Conservation (phyloP, 1,140 invertebrate genomes). For the Halesus radiatus region DNA sequence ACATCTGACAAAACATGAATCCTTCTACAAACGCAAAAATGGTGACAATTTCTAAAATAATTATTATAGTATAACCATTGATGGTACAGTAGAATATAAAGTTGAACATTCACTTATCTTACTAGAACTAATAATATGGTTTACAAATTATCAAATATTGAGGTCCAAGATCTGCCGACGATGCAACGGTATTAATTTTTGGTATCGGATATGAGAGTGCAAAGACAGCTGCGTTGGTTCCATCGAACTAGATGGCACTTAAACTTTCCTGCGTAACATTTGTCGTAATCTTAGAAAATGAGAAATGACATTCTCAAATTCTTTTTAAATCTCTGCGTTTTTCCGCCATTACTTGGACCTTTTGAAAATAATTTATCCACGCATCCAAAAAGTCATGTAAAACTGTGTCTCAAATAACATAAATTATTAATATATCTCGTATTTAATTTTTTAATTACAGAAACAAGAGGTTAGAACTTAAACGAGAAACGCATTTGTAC, state of each 20-base stretch:
- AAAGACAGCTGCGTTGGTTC: not conserved
- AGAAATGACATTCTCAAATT: not conserved
- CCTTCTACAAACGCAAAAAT: slow-evolving; percentile 12
- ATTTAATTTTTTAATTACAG: not conserved
- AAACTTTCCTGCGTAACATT: not conserved
- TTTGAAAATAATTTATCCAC: slow-evolving; percentile 4
- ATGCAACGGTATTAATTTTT: not conserved
- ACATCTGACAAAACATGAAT: slow-evolving; percentile 38
- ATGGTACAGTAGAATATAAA: not conserved
- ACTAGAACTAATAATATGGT: slow-evolving; percentile 26
- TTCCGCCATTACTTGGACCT: not conserved
- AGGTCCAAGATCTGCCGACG: not conserved
- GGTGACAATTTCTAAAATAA: not conserved
- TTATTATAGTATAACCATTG: slow-evolving; percentile 6
- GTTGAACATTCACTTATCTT: slow-evolving; percentile 9
- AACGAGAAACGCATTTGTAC: slow-evolving; percentile 31
- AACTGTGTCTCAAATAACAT: not conserved
- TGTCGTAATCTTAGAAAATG: not conserved
- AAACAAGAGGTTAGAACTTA: not conserved
- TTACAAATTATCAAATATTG: not conserved
- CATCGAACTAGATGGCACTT: not conserved
- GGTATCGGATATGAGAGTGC: not conserved
- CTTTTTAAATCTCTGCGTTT: not conserved
- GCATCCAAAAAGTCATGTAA: slow-evolving; percentile 2
- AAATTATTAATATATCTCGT: not conserved